Evolutionary conservation across 2,113 vertebrate species (phyloP).

Genomic region (Salvelinus alpinus): DNA sequence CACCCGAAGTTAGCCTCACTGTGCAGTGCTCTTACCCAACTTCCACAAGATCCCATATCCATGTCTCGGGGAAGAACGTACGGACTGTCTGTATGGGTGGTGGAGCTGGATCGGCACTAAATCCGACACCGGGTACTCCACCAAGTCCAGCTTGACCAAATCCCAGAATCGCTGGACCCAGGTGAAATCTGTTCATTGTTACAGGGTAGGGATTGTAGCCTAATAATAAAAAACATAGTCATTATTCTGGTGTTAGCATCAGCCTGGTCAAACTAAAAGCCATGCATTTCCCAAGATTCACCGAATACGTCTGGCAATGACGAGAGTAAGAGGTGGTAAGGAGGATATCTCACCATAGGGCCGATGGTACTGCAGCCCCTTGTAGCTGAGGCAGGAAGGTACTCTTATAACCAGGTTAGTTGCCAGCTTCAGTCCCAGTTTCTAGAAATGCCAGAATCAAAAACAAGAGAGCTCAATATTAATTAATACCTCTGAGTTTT

Average conservation of each 20-base stretch:
- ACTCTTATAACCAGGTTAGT: not conserved
- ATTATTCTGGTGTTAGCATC: not conserved
- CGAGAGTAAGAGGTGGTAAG: not conserved
- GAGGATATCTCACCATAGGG: not conserved
- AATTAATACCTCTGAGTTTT: no score
- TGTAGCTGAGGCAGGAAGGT: not conserved
- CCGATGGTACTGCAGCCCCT: not conserved
- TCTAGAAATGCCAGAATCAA: constrained; percentile 15
- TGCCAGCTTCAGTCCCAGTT: not conserved
- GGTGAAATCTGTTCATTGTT: no score
- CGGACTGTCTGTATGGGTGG: no score
- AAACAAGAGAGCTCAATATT: not conserved
- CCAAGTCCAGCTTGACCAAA: no score
- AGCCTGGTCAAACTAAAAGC: not conserved
- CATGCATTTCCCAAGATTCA: no score
- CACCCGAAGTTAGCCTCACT: no score
- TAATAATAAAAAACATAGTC: not conserved
- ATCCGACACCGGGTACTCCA: no score
- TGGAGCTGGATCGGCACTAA: no score
- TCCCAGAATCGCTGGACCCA: not conserved
- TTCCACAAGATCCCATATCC: no score
- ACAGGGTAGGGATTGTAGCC: not conserved
- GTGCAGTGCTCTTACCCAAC: no score
- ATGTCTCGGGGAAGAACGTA: no score
- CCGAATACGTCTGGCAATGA: not conserved